Percentiles rank a stretch among this genome's conserved stretches.
These are phyloP conservation scores for Microctenopoma stevenorrisi DNA, from an alignment of 2,797 vertebrate species.

Conservation along the genomic window DNA sequence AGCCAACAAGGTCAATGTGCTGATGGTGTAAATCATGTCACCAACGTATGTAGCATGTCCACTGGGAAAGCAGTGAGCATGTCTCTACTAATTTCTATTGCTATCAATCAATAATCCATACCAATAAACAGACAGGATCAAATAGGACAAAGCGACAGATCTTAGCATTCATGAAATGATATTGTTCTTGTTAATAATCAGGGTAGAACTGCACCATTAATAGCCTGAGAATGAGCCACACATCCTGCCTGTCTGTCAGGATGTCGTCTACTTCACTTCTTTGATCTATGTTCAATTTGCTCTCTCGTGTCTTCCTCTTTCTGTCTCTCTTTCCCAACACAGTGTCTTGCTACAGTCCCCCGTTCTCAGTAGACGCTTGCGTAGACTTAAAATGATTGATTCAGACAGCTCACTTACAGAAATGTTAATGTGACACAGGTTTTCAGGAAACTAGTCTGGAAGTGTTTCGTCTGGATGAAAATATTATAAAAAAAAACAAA, in stretches of 20 bases:
- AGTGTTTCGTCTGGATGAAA: not conserved
- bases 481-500: no score
- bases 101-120: no score
- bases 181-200: no score
- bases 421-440: slow-evolving; percentile 46
- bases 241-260: slow-evolving; percentile 27
- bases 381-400: slow-evolving; percentile 53
- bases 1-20: no score
- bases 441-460: slow-evolving; percentile 27
- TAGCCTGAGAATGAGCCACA: slow-evolving; percentile 29
- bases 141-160: no score
- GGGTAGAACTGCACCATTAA: slow-evolving; percentile 36
- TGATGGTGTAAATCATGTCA: no score
- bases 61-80: no score
- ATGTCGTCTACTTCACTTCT: slow-evolving; percentile 13
- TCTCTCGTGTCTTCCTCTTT: slow-evolving; percentile 31
- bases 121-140: no score
- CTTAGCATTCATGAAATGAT: no score
- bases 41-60: no score
- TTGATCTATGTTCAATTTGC: slow-evolving; percentile 30
- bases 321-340: slow-evolving; percentile 15
- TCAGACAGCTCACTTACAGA: slow-evolving; percentile 62
- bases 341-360: slow-evolving; percentile 12
- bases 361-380: slow-evolving; percentile 43
- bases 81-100: no score